A percentile compares a stretch with the other conserved stretches of the same genome.
Conservation (phyloP, 2,113 vertebrate species). For the Siniperca knerii region DNA sequence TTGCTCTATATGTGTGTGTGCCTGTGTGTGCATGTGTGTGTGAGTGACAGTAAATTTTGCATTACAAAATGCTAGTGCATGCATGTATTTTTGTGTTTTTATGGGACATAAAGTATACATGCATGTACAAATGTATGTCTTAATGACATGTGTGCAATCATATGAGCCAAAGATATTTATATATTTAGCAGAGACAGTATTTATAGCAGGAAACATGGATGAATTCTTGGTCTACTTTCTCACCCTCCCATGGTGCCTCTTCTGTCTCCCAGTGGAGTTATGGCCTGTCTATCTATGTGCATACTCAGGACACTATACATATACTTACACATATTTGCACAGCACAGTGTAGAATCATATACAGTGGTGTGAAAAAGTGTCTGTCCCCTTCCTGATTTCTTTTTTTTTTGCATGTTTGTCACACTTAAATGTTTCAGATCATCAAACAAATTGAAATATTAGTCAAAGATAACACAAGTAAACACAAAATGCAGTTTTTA, state of each 20-base stretch:
- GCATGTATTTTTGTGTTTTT: conserved; percentile 4
- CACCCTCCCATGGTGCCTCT: conserved; percentile 65
- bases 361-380: too few species aligned
- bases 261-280: conserved; percentile 72
- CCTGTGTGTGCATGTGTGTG: not conserved
- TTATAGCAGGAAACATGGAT: conserved; percentile 72
- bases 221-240: conserved; percentile 76
- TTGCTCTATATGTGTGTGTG: not conserved
- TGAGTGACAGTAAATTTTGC: not conserved
- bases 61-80: not conserved
- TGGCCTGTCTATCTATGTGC: conserved; percentile 60
- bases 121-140: conserved; percentile 30
- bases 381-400: too few species aligned
- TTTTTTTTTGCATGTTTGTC: too few species aligned
- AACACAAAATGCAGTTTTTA: too few species aligned
- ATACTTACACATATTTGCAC: conserved; percentile 41
- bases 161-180: conserved; percentile 62
- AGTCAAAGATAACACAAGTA: too few species aligned
- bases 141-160: conserved; percentile 22
- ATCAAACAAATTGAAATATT: too few species aligned
- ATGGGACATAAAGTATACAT: conserved; percentile 1
- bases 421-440: too few species aligned
- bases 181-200: conserved; percentile 63
- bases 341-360: not conserved
- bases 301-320: conserved; percentile 51